A percentile compares a stretch with the other conserved stretches of the same genome.
Evolutionary conservation across 1,140 invertebrate species (phyloP).

Genomic region (Copidosoma floridanum): DNA sequence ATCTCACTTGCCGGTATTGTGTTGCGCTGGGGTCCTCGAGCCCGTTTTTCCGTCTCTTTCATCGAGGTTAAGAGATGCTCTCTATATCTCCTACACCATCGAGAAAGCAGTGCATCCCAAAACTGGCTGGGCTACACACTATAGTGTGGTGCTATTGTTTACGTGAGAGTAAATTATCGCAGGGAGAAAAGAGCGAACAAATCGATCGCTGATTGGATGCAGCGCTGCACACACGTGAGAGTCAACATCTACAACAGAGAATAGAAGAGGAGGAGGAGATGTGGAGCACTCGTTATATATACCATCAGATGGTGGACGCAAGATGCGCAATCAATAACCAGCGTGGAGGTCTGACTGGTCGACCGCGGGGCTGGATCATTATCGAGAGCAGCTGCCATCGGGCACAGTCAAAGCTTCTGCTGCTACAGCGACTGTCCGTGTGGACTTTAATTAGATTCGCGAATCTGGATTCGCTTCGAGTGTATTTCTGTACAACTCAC

Average conservation of each 20-base stretch:
- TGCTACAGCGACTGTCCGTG: background rate
- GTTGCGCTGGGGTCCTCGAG: background rate
- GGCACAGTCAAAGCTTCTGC: background rate
- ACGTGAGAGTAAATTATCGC: too few species aligned
- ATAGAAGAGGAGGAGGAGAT: too few species aligned
- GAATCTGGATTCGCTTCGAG: slow-evolving; percentile 29
- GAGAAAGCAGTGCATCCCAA: too few species aligned
- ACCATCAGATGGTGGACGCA: too few species aligned
- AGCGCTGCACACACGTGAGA: too few species aligned
- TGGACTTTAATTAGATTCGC: slow-evolving; percentile 31
- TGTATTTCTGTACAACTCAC: slow-evolving; percentile 21
- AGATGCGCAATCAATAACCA: slow-evolving; percentile 23
- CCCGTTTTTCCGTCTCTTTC: too few species aligned
- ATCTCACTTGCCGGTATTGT: background rate
- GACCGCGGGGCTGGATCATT: slow-evolving; percentile 28
- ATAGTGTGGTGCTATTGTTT: too few species aligned
- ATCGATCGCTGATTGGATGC: too few species aligned
- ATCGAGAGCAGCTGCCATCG: slow-evolving; percentile 18
- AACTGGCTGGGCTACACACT: too few species aligned
- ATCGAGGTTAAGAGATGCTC: slow-evolving; percentile 4
- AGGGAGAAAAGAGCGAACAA: too few species aligned
- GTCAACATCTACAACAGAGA: too few species aligned
- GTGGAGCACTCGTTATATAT: slow-evolving; percentile 21
- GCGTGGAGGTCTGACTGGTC: slow-evolving; percentile 11
- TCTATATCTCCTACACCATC: too few species aligned